These are phyloP conservation scores for Xenopus tropicalis DNA, from an alignment of 2,113 vertebrate species.

Conservation along the genomic window UCB_Xtro_10.0 CM004449.2:72034501-72035000, in stretches of 20 bases:
- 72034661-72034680: accelerated
- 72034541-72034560: no score
- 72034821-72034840: neutral
- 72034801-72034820: neutral
- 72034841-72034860: neutral
- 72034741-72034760: no score
- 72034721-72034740: no score
- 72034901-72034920: neutral
- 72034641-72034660: neutral
- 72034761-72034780: no score
- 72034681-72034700: neutral
- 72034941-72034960: neutral
- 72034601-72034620: conserved; percentile 16
- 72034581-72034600: neutral
- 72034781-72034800: no score
- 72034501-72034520: no score
- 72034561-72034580: conserved; percentile 32
- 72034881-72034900: neutral
- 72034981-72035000: no score
- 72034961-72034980: neutral
- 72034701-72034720: neutral
- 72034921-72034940: neutral
- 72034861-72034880: neutral
- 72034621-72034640: conserved; percentile 13
- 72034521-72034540: no score